Percentiles rank a stretch among this genome's conserved stretches.
Evolutionary conservation across 2,113 vertebrate species (phyloP).

Genomic region (Bufo bufo): DNA sequence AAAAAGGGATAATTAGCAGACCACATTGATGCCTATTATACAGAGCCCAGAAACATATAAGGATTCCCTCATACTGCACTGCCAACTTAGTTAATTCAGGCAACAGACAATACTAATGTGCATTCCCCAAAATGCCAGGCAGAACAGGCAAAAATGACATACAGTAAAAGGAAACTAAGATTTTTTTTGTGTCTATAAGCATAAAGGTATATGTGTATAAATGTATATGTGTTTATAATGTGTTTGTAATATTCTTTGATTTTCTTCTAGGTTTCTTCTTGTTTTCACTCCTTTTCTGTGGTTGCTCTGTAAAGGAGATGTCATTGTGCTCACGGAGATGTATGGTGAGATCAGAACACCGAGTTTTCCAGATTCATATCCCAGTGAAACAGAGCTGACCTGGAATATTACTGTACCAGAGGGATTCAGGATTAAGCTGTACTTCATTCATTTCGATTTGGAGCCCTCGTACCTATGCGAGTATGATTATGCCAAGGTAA

Average conservation of each 20-base stretch:
- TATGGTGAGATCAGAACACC: conserved; percentile 88
- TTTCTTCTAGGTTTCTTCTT: conserved; percentile 71
- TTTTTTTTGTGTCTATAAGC: too few species aligned
- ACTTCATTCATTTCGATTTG: conserved; percentile 95
- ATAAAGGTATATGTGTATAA: too few species aligned
- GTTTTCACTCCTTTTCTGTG: conserved; percentile 67
- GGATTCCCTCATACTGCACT: too few species aligned
- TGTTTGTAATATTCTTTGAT: not conserved
- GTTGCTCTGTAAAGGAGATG: conserved; percentile 58
- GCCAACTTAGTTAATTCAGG: not conserved
- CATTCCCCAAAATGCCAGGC: not conserved
- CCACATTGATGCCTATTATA: too few species aligned
- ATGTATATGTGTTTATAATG: not conserved
- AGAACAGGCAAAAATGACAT: not conserved
- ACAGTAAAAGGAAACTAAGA: not conserved
- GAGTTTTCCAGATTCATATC: conserved; percentile 89
- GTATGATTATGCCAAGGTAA: conserved; percentile 95
- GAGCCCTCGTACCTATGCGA: conserved; percentile 96
- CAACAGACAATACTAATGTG: not conserved
- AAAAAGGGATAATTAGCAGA: too few species aligned
- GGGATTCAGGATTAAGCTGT: conserved; percentile 84
- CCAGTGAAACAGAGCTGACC: conserved; percentile 75
- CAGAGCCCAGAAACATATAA: too few species aligned
- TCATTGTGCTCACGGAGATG: conserved; percentile 75
- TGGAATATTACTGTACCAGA: conserved; percentile 89